These are phyloP conservation scores for Stenurella melanura DNA, from an alignment of 2,888 invertebrate species.

Conservation along the genomic window DNA sequence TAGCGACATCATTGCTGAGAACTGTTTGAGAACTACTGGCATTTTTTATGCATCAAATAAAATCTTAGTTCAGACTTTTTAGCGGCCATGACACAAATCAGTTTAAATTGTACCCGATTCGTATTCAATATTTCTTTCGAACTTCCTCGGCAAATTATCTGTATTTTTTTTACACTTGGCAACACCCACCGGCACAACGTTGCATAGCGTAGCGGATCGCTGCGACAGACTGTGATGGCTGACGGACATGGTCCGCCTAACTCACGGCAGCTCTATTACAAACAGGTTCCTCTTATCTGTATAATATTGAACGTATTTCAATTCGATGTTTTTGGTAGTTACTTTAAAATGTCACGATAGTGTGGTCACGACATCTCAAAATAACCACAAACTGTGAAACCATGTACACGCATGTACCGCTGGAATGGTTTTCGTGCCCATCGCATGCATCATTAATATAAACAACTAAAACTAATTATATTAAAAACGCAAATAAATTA, in stretches of 20 bases:
- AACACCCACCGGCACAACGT: background rate
- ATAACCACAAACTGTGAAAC: slow-evolving; percentile 16
- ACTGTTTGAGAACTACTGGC: too few relatives aligned
- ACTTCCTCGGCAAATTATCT: background rate
- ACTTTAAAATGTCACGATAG: slow-evolving; percentile 23
- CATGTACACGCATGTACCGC: slow-evolving; percentile 14
- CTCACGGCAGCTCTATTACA: slow-evolving; percentile 34
- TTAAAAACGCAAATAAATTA: background rate
- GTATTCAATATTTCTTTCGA: too few relatives aligned
- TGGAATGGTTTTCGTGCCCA: slow-evolving; percentile 8
- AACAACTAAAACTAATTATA: background rate
- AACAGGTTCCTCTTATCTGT: slow-evolving; percentile 35
- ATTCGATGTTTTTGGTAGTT: slow-evolving; percentile 19
- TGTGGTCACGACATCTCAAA: slow-evolving; percentile 14
- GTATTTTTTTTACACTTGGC: background rate
- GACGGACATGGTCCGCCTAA: slow-evolving; percentile 35
- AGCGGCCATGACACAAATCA: too few relatives aligned
- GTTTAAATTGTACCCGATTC: too few relatives aligned
- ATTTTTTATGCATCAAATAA: too few relatives aligned
- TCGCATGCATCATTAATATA: background rate
- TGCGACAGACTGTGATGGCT: background rate
- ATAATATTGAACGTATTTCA: slow-evolving; percentile 12
- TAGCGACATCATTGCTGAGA: too few relatives aligned
- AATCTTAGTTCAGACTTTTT: too few relatives aligned
- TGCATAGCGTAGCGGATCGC: background rate